A percentile compares a stretch with the other conserved stretches of the same genome.
Conservation (phyloP, 2,888 invertebrate genomes). For the Beris chalybata region DNA sequence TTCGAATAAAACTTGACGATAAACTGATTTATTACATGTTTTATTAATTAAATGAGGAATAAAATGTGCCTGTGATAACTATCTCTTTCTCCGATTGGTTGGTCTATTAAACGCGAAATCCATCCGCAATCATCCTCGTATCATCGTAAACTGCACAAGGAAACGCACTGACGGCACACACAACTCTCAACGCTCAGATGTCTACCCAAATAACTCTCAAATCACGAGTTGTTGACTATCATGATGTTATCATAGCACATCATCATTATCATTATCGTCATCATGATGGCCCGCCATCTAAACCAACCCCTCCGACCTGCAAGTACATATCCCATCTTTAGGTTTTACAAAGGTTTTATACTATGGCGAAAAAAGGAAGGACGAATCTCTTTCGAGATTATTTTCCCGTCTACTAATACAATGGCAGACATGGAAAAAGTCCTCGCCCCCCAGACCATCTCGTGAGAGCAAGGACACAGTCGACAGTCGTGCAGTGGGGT, state of each 20-base stretch:
- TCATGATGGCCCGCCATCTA: constrained; percentile 23
- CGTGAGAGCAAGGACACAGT: neutral
- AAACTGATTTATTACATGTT: no score
- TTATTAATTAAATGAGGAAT: no score
- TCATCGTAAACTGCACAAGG: constrained; percentile 24
- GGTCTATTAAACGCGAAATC: constrained; percentile 24
- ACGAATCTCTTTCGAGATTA: neutral
- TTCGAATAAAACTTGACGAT: no score
- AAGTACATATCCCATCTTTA: neutral
- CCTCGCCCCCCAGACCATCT: neutral
- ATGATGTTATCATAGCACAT: constrained; percentile 39
- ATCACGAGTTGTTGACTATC: constrained; percentile 27
- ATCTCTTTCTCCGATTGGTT: neutral
- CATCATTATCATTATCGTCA: constrained; percentile 36
- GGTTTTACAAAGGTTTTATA: neutral
- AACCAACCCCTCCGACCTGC: constrained; percentile 10
- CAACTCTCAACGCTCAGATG: neutral
- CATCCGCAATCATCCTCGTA: constrained; percentile 18
- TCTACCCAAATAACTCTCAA: constrained; percentile 12
- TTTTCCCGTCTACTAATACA: neutral
- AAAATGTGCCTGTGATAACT: no score
- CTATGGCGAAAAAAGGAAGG: no score
- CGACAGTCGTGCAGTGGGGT: neutral
- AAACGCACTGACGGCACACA: neutral
- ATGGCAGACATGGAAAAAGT: neutral